Base-by-base conservation (phyloP, 1,140 invertebrate genomes). In the Brachionus sp. region DNA sequence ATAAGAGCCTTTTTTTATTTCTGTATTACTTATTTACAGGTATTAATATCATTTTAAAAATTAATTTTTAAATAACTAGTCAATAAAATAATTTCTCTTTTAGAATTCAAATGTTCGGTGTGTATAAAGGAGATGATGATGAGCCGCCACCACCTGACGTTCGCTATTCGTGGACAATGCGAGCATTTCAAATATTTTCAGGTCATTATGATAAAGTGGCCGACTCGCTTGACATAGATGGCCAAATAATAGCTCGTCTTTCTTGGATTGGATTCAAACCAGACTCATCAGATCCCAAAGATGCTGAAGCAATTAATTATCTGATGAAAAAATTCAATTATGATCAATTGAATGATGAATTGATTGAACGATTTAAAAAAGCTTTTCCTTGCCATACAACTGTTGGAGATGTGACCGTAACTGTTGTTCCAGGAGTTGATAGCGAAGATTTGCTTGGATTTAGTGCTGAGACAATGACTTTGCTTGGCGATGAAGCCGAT, bases 151-250 rank as follows among this genome's bases (percentile, higher is more conserved):
- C 64, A 23, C 64, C 64, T 1, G 64, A 66, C 3, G 64, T 66
- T 66, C 64, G 64, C n/a, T 66, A 66, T 66, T 66, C 64, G 12
- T 66, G 64, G 64, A 66, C 64, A 29, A 66, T 66, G 64, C 25
- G 64, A 2, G 64, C 64, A 12, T 66, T 66, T n/a, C 64, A 66
- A 33, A 66, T 66, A 5, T 23, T 66, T 19, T 66, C 64, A 10
- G 64, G 64, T 3, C 64, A 66, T n/a, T 66, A 66, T 66, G 25
- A 66, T n/a, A 66, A 66, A 66, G 64, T 66, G 12, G 64, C 64
- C 12, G 64, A 66, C 29, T 66, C 64, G 29, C 29, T 66, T 10
- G 64, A 66, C 33, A 66, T 66, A 1, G 64, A 66, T 33, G 64
- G 64, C 33, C 64, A 66, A 66, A 66, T 66, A 66, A 66, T 66